A percentile compares a stretch with the other conserved stretches of the same genome.
Evolutionary conservation across 2,888 invertebrate species (phyloP).

Genomic region (Coenonympha arcania): DNA sequence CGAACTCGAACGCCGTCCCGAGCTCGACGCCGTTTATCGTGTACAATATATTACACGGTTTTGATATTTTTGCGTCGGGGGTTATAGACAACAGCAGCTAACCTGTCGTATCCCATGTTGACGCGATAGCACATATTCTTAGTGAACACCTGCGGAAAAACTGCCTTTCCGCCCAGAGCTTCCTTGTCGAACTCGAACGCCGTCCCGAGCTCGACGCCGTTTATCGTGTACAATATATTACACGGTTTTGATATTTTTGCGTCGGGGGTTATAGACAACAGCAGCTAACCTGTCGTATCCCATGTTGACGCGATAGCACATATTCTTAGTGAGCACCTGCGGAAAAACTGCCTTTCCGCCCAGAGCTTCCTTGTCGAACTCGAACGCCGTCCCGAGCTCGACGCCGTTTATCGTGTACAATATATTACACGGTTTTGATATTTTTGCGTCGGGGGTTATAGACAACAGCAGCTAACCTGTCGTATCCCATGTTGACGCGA

Average conservation of each 20-base stretch:
- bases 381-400: no score
- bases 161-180: conserved; percentile 77
- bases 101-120: conserved; percentile 82
- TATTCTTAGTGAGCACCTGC: conserved; percentile 92
- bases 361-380: conserved; percentile 79
- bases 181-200: conserved; percentile 83
- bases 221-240: conserved; percentile 89
- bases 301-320: conserved; percentile 89
- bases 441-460: no score
- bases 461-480: no score
- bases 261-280: no score
- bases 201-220: conserved; percentile 83
- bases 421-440: no score
- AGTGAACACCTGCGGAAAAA: conserved; percentile 93
- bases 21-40: conserved; percentile 87
- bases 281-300: conserved; percentile 73
- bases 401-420: no score
- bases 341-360: conserved; percentile 86
- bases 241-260: no score
- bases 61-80: no score
- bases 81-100: conserved; percentile 72
- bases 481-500: no score
- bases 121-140: conserved; percentile 91
- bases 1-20: conserved; percentile 83
- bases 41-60: no score